phyloP scores from a whole-genome alignment of 2,888 invertebrate genomes.

The Calliscelio sp. region DNA sequence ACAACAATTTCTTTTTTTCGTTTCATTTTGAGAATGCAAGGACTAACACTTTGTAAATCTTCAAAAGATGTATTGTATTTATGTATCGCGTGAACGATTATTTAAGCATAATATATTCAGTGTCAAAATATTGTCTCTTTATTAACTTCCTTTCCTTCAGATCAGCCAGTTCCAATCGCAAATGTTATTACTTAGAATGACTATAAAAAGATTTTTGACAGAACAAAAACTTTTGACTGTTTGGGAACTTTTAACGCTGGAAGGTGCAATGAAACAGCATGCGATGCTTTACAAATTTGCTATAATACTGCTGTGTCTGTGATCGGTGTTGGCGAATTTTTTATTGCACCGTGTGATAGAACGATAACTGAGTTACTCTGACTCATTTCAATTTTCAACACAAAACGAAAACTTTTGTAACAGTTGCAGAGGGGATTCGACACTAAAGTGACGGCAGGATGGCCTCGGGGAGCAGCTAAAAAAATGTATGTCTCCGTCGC shows the following conservation, averaged over 20 bases:
- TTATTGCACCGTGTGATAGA: slow-evolving; percentile 33
- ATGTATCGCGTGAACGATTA: slow-evolving; percentile 58
- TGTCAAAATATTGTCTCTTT: slow-evolving; percentile 66
- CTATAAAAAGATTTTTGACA: too few relatives aligned
- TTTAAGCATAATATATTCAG: slow-evolving; percentile 65
- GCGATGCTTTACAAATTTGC: neutral
- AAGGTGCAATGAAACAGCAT: too few relatives aligned
- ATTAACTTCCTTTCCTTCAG: slow-evolving; percentile 62
- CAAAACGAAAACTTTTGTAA: slow-evolving; percentile 47
- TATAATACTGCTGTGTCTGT: too few relatives aligned
- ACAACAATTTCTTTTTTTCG: slow-evolving; percentile 9
- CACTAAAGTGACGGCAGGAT: slow-evolving; percentile 41
- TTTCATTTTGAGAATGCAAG: slow-evolving; percentile 29
- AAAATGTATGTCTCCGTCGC: slow-evolving; percentile 40
- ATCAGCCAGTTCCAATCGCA: slow-evolving; percentile 19
- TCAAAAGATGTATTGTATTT: slow-evolving; percentile 40
- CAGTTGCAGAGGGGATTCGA: slow-evolving; percentile 51
- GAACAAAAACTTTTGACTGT: too few relatives aligned
- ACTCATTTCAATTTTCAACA: too few relatives aligned
- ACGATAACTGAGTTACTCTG: too few relatives aligned
- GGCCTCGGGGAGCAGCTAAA: slow-evolving; percentile 49
- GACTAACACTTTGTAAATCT: slow-evolving; percentile 49
- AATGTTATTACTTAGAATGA: too few relatives aligned
- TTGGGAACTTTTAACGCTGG: too few relatives aligned
- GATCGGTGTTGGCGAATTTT: too few relatives aligned